Conservation (phyloP, 2,113 vertebrate genomes). For the Suricata suricatta region DNA sequence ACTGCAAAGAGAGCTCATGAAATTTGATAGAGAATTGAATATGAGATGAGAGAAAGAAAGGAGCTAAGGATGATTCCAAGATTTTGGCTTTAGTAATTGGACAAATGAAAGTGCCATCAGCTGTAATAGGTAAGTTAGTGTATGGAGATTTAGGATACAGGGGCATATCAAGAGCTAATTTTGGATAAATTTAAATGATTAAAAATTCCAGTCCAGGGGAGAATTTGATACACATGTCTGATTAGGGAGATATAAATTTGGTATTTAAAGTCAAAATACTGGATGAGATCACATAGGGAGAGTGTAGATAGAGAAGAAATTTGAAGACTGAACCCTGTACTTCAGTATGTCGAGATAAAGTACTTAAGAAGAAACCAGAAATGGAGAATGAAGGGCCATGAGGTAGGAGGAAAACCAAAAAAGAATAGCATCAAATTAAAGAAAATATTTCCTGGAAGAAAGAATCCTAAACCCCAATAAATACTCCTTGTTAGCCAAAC, state of each 20-base stretch:
- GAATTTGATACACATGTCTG: neutral
- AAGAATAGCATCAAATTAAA: neutral
- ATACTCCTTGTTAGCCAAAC: neutral
- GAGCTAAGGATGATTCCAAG: neutral
- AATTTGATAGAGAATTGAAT: neutral
- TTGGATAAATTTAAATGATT: neutral
- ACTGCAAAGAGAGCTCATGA: neutral
- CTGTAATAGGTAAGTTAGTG: neutral
- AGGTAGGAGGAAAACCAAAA: neutral
- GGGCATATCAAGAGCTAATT: neutral
- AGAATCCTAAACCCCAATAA: neutral
- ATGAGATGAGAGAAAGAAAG: neutral
- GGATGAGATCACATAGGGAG: neutral
- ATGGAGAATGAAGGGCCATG: neutral
- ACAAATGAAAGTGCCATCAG: neutral
- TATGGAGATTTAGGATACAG: neutral
- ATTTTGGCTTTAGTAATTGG: neutral
- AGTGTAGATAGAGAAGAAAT: neutral
- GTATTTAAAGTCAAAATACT: neutral
- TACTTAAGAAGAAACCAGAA: neutral
- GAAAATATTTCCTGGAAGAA: neutral
- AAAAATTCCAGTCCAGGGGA: neutral
- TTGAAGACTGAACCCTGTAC: neutral
- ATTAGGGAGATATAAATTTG: neutral
- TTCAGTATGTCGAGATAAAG: neutral